phyloP scores from a whole-genome alignment of 2,113 vertebrate genomes.

The Myiozetetes cayanensis region DNA sequence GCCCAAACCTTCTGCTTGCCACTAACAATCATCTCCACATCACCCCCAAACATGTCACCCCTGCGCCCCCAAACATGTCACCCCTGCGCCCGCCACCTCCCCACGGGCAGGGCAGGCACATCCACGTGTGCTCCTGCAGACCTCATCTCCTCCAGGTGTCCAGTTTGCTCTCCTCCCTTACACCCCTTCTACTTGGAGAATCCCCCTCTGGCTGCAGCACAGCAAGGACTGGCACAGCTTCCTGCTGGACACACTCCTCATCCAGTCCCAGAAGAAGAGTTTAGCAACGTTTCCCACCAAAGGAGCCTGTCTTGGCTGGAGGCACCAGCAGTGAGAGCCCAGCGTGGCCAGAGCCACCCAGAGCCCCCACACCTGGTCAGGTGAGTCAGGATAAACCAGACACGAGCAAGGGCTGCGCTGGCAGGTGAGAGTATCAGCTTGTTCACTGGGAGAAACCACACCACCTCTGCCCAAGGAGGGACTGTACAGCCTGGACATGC shows the following conservation, averaged over 20 bases:
- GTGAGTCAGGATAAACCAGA: not conserved
- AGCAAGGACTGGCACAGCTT: not conserved
- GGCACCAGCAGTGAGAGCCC: not conserved
- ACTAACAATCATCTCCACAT: not conserved
- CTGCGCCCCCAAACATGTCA: fast-evolving
- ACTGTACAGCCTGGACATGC: fast-evolving
- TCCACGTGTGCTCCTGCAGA: not conserved
- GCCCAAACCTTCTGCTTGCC: not conserved
- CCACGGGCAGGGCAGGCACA: not conserved
- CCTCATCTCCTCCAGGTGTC: not conserved
- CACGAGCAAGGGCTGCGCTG: fast-evolving
- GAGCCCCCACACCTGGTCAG: fast-evolving
- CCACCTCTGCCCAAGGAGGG: not conserved
- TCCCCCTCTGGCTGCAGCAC: not conserved
- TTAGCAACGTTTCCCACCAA: not conserved
- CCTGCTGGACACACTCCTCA: not conserved
- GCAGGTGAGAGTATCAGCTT: not conserved
- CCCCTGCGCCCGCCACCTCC: fast-evolving
- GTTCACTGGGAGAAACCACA: fast-evolving
- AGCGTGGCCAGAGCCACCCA: not conserved
- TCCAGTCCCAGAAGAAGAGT: not conserved
- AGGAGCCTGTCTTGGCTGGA: not conserved
- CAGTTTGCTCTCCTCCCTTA: not conserved
- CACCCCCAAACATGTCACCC: not conserved
- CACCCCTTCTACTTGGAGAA: not conserved